Evolutionary conservation across 2,888 invertebrate species (phyloP), one percentile per base, ranked within the genome.

Genomic region (Mythimna albipuncta): DNA sequence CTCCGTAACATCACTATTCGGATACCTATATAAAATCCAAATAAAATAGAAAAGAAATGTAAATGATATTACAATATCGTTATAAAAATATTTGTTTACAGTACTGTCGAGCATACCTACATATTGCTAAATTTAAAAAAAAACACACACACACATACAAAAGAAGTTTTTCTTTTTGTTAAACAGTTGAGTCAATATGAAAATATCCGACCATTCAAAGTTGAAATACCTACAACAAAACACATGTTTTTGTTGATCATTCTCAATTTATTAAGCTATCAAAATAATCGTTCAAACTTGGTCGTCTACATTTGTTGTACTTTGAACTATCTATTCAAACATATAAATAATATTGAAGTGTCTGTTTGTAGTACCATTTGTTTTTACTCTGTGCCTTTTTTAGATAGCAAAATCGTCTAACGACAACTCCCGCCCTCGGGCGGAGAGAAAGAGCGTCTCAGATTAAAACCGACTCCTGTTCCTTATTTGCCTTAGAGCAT

Each of bases 241-340:
- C 57, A 61, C 32, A 47, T 35, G 38, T 41, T 72, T 19, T 64
- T 19, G 21, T 64, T 64, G 1, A n/a, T 26, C 11, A 44, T 47
- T 54, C 50, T 38, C 5, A 41, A 59, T 55, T 61, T 6, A 57
- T 26, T 58, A 52, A 26, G 52, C 5, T 32, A 50, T 21, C 7
- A 32, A 21, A 1, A 75, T 52, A 58, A 35, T 9, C 32, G n/a
- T 19, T 44, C 4, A 64, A 59, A 59, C 32, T 10, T 59, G 41
- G 0, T 32, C 21, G 47, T 50, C 35, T 3, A 63, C 47, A 62
- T 78, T 52, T 26, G 6, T 64, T 75, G 58, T 80, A 69, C 71
- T 72, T 65, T 71, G 35, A 67, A 69, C 59, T 76, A 41, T 64
- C 26, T 32, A 55, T 4, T 21, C 16, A 13, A 2, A 47, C 44